These are phyloP conservation scores for Scaptomyza tumidula DNA, from an alignment of 2,888 invertebrate species.

Conservation along the genomic window DNA sequence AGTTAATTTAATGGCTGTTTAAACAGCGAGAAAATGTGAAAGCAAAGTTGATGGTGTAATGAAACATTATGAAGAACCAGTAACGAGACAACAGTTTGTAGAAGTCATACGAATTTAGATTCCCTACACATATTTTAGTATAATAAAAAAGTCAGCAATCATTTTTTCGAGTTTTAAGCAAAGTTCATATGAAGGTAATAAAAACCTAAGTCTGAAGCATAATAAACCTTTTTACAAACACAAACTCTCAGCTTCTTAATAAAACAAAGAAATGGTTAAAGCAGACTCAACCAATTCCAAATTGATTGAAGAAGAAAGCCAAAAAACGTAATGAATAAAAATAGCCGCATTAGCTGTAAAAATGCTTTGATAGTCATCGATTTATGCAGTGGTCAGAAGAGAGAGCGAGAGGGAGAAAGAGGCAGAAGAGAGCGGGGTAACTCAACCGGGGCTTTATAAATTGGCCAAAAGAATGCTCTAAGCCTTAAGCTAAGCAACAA, in stretches of 20 bases:
- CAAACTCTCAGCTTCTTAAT: slow-evolving; percentile 36
- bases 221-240: background rate
- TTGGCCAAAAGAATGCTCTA: slow-evolving; percentile 74
- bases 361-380: slow-evolving; percentile 76
- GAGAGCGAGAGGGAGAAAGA: slow-evolving; percentile 1
- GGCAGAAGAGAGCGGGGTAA: slow-evolving; percentile 12
- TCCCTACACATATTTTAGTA: slow-evolving; percentile 5
- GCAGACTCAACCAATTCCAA: slow-evolving; percentile 19
- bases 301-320: slow-evolving; percentile 66
- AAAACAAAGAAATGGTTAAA: slow-evolving; percentile 27
- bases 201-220: background rate
- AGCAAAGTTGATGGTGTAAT: slow-evolving; percentile 42
- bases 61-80: slow-evolving; percentile 26
- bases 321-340: slow-evolving; percentile 79
- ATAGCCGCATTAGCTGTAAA: slow-evolving; percentile 80
- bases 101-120: background rate
- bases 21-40: slow-evolving; percentile 26
- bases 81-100: background rate
- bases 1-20: slow-evolving; percentile 38
- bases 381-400: slow-evolving; percentile 43
- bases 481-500: slow-evolving; percentile 62
- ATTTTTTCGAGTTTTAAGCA: background rate
- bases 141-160: background rate
- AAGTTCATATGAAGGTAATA: background rate
- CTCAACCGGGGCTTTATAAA: slow-evolving; percentile 60